These are phyloP conservation scores for Centropyge bicolor DNA, from an alignment of 2,797 vertebrate species.

Conservation along the genomic window DNA sequence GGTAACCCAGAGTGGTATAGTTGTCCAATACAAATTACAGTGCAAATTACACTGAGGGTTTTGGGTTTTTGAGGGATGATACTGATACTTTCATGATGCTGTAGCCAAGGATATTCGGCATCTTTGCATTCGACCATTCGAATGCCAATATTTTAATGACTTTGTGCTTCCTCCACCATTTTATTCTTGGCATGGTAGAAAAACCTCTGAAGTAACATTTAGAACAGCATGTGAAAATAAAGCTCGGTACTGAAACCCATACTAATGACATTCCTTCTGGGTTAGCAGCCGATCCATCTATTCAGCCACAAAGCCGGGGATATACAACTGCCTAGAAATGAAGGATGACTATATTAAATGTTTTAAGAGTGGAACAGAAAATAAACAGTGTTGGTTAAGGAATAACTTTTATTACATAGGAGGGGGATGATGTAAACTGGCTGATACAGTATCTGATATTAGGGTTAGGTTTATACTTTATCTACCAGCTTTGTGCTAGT, in stretches of 20 bases:
- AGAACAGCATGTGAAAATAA: conserved; percentile 46
- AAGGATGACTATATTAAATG: conserved; percentile 21
- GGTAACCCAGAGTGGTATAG: not conserved
- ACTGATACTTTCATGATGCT: conserved; percentile 15
- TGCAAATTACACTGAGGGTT: conserved; percentile 12
- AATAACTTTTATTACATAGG: not conserved
- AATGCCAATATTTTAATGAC: conserved; percentile 44
- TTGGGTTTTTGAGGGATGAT: conserved; percentile 15
- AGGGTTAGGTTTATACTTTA: not conserved
- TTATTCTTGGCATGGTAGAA: conserved; percentile 27
- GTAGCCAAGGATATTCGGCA: conserved; percentile 20
- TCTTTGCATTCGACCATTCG: conserved; percentile 9
- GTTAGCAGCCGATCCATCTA: conserved; percentile 43
- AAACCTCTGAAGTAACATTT: conserved; percentile 44
- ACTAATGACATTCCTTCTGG: conserved; percentile 45
- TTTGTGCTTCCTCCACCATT: conserved; percentile 26
- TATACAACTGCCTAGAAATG: conserved; percentile 27
- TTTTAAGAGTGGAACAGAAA: conserved; percentile 17
- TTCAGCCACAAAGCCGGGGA: conserved; percentile 35
- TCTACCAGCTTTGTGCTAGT: not conserved
- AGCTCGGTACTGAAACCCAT: conserved; percentile 37
- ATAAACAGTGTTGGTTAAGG: not conserved
- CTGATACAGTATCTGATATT: conserved; percentile 6
- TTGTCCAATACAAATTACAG: not conserved
- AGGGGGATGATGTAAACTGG: not conserved